Conservation (phyloP, 1,140 invertebrate species). For the Drosophila seguyi region DNA sequence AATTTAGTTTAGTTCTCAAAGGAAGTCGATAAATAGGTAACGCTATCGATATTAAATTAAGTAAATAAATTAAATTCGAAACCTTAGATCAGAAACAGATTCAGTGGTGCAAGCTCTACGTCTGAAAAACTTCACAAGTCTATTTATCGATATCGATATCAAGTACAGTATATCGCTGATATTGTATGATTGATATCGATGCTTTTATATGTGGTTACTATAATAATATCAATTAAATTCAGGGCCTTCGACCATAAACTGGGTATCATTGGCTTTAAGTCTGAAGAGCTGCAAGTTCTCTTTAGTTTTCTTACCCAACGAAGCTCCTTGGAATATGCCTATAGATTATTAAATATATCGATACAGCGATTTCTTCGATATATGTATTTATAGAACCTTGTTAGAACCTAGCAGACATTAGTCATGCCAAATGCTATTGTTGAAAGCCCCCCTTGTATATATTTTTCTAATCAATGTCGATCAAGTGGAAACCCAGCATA, state of each 20-base stretch:
- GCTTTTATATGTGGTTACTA: not conserved
- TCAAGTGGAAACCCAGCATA: constrained; percentile 4
- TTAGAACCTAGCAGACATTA: not conserved
- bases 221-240: not conserved
- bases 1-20: not conserved
- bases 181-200: not conserved
- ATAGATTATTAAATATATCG: not conserved
- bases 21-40: not conserved
- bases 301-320: not conserved
- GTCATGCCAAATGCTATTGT: not conserved
- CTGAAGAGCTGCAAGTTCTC: not conserved
- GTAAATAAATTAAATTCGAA: not conserved
- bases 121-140: not conserved
- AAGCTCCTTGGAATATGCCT: not conserved
- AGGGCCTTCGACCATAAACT: no score
- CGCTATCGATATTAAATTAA: not conserved
- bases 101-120: not conserved
- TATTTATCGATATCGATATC: not conserved
- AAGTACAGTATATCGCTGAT: not conserved
- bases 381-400: not conserved
- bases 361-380: not conserved
- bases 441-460: not conserved
- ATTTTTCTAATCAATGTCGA: not conserved
- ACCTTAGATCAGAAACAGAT: no score
- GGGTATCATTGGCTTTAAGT: not conserved